Percentiles rank a stretch among this genome's conserved stretches.
Conservation (phyloP, 2,888 invertebrate species). For the Sphinx pinastri region DNA sequence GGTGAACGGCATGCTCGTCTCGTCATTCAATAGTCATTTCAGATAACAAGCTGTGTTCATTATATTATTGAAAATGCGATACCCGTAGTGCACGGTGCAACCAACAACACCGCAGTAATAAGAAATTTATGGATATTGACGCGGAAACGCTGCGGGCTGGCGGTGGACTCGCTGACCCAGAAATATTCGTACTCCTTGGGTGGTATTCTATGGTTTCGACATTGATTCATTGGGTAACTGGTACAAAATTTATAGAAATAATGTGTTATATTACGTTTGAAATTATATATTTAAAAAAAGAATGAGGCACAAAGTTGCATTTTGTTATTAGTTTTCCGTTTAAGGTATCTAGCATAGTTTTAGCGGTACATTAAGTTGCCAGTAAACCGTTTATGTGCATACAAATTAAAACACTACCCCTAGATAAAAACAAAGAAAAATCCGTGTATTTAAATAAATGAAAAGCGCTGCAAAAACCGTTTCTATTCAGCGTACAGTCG, state of each 20-base stretch:
- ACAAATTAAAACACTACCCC: not conserved
- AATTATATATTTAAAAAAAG: too few species aligned
- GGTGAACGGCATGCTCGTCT: too few species aligned
- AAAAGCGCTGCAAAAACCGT: conserved; percentile 9
- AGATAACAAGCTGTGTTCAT: too few species aligned
- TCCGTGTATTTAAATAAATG: not conserved
- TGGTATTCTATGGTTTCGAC: conserved; percentile 4
- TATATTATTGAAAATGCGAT: not conserved
- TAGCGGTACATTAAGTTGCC: too few species aligned
- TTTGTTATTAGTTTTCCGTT: too few species aligned
- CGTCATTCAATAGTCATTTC: too few species aligned
- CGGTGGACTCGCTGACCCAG: conserved; percentile 57
- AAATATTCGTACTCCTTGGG: conserved; percentile 38
- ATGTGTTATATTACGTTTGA: not conserved
- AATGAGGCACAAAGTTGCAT: too few species aligned
- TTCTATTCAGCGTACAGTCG: conserved; percentile 33
- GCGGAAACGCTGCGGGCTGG: conserved; percentile 35
- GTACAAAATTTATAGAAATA: not conserved
- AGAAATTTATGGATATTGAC: conserved; percentile 45
- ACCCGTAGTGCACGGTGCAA: not conserved
- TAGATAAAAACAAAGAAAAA: not conserved
- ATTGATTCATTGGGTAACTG: not conserved
- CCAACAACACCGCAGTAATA: conserved; percentile 14
- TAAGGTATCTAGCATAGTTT: too few species aligned
- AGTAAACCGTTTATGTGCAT: too few species aligned